These are phyloP conservation scores for Remorina albescens DNA, from an alignment of 2,797 vertebrate genomes.

Conservation along the genomic window DNA sequence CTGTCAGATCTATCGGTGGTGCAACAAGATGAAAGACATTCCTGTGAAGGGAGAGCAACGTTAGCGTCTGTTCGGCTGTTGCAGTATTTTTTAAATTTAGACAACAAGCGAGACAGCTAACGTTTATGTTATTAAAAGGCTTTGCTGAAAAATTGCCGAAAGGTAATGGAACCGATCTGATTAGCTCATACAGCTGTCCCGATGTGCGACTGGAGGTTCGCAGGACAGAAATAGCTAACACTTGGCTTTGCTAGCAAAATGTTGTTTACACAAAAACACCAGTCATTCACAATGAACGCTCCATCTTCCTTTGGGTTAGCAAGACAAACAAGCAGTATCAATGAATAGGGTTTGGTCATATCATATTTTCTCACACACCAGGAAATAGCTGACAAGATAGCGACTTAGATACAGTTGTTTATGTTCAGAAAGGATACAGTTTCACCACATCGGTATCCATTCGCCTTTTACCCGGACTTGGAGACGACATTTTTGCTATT, in stretches of 20 bases:
- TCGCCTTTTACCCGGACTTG: constrained; percentile 97
- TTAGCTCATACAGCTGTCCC: constrained; percentile 64
- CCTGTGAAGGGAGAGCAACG: constrained; percentile 48
- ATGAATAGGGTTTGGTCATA: constrained; percentile 22
- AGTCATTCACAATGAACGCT: constrained; percentile 71
- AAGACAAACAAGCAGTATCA: constrained; percentile 27
- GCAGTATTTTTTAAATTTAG: constrained; percentile 37
- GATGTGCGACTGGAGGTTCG: constrained; percentile 60
- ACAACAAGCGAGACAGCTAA: constrained; percentile 40
- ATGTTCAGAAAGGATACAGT: constrained; percentile 95
- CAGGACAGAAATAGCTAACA: constrained; percentile 78
- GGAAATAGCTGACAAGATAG: constrained; percentile 39
- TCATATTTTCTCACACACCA: constrained; percentile 25
- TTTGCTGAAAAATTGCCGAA: constrained; percentile 28
- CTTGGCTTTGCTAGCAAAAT: constrained; percentile 81
- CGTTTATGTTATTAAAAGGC: constrained; percentile 15
- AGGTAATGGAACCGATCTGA: constrained; percentile 40
- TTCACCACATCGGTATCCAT: constrained; percentile 99
- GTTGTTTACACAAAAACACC: constrained; percentile 82
- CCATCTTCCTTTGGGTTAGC: constrained; percentile 31
- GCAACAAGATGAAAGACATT: constrained; percentile 58
- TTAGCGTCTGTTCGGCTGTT: constrained; percentile 52
- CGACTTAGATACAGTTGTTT: constrained; percentile 71
- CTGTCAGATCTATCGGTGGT: constrained; percentile 40
- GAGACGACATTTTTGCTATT: constrained; percentile 96